A percentile compares a stretch with the other conserved stretches of the same genome.
Conservation (phyloP, 2,888 invertebrate genomes). For the Pristionchus maxplancki region DNA sequence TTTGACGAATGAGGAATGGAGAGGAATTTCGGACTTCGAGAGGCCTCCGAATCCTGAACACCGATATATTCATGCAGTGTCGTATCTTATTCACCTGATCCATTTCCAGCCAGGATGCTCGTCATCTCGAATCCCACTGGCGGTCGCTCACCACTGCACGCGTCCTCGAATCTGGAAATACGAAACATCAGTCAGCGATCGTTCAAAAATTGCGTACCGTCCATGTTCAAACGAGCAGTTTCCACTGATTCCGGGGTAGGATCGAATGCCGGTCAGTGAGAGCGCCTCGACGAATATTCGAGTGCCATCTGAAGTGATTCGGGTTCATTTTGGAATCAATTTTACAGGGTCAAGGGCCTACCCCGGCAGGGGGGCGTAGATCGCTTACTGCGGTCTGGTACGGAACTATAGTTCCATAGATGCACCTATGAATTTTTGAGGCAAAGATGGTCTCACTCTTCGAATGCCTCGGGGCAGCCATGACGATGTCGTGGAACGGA, state of each 20-base stretch:
- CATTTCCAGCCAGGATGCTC: conserved; percentile 40
- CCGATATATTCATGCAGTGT: too few relatives aligned
- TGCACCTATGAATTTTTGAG: too few relatives aligned
- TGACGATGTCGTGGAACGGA: conserved; percentile 45
- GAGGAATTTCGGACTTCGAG: conserved; percentile 36
- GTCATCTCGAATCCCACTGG: conserved; percentile 37
- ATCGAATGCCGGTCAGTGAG: conserved; percentile 30
- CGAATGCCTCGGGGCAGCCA: conserved; percentile 8
- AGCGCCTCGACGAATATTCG: conserved; percentile 49
- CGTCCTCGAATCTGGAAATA: conserved; percentile 35
- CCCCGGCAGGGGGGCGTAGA: too few relatives aligned
- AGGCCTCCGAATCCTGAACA: conserved; percentile 24
- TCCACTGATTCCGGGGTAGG: not conserved
- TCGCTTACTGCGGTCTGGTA: too few relatives aligned
- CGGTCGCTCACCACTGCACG: conserved; percentile 1
- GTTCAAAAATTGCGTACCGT: not conserved
- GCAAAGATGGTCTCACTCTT: conserved; percentile 23
- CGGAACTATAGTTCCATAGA: too few relatives aligned
- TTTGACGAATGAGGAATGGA: conserved; percentile 40
- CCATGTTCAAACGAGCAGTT: conserved; percentile 46
- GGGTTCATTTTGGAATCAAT: too few relatives aligned
- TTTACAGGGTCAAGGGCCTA: too few relatives aligned
- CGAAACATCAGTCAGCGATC: too few relatives aligned
- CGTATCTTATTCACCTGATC: too few relatives aligned
- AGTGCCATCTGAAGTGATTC: conserved; percentile 47